Conservation (phyloP, 2,113 vertebrate genomes). For the Platysteira castanea region DNA sequence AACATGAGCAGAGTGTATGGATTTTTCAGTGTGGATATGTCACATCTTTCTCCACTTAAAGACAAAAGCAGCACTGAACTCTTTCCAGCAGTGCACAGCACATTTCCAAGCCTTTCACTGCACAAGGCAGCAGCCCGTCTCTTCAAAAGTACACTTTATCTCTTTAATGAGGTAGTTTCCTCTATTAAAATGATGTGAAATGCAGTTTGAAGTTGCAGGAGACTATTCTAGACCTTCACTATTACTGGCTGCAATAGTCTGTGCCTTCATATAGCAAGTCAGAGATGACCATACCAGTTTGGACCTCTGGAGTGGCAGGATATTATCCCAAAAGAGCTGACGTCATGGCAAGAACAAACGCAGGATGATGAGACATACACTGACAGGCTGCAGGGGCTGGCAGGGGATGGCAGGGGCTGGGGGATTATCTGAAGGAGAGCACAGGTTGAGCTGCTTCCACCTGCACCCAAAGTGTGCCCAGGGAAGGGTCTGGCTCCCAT, state of each 20-base stretch:
- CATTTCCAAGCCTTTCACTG: neutral
- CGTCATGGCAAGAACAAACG: accelerated
- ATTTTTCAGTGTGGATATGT: neutral
- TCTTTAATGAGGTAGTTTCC: neutral
- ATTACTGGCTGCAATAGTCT: neutral
- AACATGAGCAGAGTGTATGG: neutral
- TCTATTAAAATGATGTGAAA: neutral
- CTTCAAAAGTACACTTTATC: neutral
- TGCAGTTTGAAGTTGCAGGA: neutral
- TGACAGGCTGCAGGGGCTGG: neutral
- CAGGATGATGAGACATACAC: neutral
- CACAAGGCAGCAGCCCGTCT: neutral
- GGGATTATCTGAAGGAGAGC: neutral
- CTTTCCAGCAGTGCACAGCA: neutral
- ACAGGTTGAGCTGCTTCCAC: neutral
- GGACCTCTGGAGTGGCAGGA: neutral
- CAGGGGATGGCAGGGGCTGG: neutral
- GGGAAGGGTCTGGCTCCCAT: neutral
- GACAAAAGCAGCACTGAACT: neutral
- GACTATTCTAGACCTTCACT: neutral
- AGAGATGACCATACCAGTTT: neutral
- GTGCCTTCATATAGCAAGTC: neutral
- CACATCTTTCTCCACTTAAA: neutral
- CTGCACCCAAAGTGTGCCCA: neutral
- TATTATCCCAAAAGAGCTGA: neutral